phyloP scores from a whole-genome alignment of 1,140 invertebrate species.

The Nylanderia fulva region DNA sequence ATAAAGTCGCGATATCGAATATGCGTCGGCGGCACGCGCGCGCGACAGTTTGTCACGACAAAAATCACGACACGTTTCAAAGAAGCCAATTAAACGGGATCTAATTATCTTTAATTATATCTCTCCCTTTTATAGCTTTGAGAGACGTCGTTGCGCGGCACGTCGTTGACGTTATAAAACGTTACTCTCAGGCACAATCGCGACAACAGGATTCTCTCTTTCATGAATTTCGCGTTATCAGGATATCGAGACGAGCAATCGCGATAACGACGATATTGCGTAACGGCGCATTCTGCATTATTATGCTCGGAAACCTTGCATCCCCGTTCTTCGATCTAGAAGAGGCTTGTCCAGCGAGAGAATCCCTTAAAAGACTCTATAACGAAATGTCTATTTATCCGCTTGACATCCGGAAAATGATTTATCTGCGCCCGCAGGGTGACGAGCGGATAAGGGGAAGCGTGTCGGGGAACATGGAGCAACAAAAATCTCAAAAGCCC shows the following conservation, averaged over 20 bases:
- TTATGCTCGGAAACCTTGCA: conserved; percentile 21
- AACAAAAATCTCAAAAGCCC: conserved; percentile 74
- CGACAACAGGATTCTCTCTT: conserved; percentile 33
- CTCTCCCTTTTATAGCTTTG: conserved; percentile 44
- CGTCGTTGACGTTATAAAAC: conserved; percentile 28
- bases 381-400: conserved; percentile 19
- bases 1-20: conserved; percentile 34
- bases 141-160: conserved; percentile 21
- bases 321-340: no score
- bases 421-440: conserved; percentile 30
- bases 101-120: conserved; percentile 65
- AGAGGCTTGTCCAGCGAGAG: background rate
- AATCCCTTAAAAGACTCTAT: background rate
- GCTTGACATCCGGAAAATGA: conserved; percentile 36
- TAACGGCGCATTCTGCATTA: conserved; percentile 7
- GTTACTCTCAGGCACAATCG: conserved; percentile 13
- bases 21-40: background rate
- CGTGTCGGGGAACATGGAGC: conserved; percentile 29
- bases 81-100: conserved; percentile 61
- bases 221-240: conserved; percentile 23
- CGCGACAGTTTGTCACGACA: background rate
- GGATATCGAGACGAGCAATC: conserved; percentile 26
- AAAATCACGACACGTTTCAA: conserved; percentile 45
- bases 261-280: conserved; percentile 37
- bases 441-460: conserved; percentile 15